Base-by-base conservation (phyloP, 2,797 vertebrate genomes). In the Apogon hyalosoma region DNA sequence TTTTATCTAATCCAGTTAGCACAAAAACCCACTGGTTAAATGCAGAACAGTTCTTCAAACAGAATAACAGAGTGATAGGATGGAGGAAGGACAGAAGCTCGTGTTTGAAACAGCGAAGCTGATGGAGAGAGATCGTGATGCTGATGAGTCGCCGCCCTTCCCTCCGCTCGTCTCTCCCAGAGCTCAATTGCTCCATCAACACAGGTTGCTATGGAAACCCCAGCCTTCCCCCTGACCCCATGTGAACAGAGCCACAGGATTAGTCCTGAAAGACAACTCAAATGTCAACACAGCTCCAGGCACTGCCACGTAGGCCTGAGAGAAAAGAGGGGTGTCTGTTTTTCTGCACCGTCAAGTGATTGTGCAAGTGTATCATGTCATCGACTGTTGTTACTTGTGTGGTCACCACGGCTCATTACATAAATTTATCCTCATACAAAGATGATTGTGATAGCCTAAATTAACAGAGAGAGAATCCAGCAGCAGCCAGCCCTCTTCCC, bases 151-250 rank as follows among this genome's bases (percentile, higher is more conserved):
- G 65, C 51, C 43, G 51, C 73, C 85, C 78, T 70, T 80, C 84
- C 82, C 67, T 71, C 62, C 1, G 4, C 71, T 80, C 69, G 33
- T 82, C 76, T 80, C 87, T 82, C 77, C 75, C 62, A 45, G 82
- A 84, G 85, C 83, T 73, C 67, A 39, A 79, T 86, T 83, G 62
- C 85, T 90, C 88, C 87, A 88, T 93, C 88, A 86, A 80, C 82
- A 62, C 74, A 71, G 83, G 92, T 94, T 93, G 79, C 89, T 86
- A 87, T 90, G 90, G 83, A 80, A 90, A 94, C 93, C 51, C 40
- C 77, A 85, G 72, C 87, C 88, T 89, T 80, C 83, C 79, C 77
- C 79, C 83, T 88, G 83, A 91, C 90, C 93, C 91, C 88, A 87
- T 92, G 88, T 77, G 84, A 91, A 73, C 88, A 84, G 85, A 92